phyloP scores from a whole-genome alignment of 2,888 invertebrate species.

The Morinoia aosen region DNA sequence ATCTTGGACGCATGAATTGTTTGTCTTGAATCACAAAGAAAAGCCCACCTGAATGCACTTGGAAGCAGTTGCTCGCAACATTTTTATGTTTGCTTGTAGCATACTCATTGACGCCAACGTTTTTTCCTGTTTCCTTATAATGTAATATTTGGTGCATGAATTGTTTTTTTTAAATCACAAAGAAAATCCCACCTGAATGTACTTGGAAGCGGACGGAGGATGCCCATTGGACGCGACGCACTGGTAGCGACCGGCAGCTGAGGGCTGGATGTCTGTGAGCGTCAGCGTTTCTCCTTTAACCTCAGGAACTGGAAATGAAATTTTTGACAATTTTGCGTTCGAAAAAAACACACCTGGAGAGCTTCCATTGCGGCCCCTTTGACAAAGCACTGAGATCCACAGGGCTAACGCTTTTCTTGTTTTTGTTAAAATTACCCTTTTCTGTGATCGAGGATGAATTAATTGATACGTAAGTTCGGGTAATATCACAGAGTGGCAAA shows the following conservation, averaged over 20 bases:
- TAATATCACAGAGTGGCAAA: no score
- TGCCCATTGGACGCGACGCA: conserved; percentile 57
- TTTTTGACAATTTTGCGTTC: background rate
- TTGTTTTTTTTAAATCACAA: background rate
- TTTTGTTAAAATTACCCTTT: background rate
- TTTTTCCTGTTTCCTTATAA: no score
- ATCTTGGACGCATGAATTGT: no score
- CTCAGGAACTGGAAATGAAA: conserved; percentile 44
- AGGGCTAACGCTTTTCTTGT: background rate
- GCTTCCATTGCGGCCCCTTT: background rate
- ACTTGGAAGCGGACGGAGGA: conserved; percentile 50
- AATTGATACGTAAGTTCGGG: background rate
- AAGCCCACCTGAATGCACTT: conserved; percentile 18
- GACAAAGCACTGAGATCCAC: background rate
- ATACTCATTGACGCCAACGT: no score
- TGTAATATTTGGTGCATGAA: no score
- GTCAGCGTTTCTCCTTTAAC: conserved; percentile 38
- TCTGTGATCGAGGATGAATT: background rate
- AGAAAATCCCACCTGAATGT: conserved; percentile 11
- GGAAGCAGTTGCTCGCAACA: conserved; percentile 15
- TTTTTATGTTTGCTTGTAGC: no score
- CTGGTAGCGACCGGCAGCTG: conserved; percentile 31
- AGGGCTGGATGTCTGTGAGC: conserved; percentile 34
- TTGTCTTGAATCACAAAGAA: background rate
- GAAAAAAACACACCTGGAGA: background rate